Conservation (phyloP, 2,113 vertebrate species). For the Helogale parvula region DNA sequence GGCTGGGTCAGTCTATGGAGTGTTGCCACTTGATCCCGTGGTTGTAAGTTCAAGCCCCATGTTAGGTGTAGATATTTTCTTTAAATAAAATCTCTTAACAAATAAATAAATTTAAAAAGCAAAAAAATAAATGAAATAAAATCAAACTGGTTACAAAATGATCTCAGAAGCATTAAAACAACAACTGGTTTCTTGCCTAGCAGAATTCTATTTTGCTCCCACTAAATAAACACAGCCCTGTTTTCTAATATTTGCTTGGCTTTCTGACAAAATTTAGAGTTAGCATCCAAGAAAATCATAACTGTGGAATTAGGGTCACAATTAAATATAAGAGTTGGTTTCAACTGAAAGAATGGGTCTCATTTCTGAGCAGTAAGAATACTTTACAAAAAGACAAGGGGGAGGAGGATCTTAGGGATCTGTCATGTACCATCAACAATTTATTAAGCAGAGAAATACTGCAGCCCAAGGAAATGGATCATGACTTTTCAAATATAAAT, state of each 20-base stretch:
- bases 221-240: not conserved
- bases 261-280: not conserved
- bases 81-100: too few species aligned
- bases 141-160: not conserved
- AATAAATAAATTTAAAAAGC: too few species aligned
- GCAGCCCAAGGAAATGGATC: not conserved
- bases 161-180: not conserved
- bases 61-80: too few species aligned
- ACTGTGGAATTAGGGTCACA: not conserved
- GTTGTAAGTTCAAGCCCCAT: too few species aligned
- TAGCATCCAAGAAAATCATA: not conserved
- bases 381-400: not conserved
- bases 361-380: not conserved
- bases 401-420: not conserved
- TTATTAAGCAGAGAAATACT: not conserved
- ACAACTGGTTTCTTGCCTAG: not conserved
- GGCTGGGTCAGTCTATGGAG: too few species aligned
- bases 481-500: not conserved
- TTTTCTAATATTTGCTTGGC: conserved; percentile 37
- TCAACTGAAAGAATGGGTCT: not conserved
- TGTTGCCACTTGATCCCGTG: too few species aligned
- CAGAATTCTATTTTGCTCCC: not conserved
- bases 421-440: not conserved
- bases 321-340: not conserved
- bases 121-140: not conserved